Percentiles rank a stretch among this genome's conserved stretches.
Evolutionary conservation across 1,140 invertebrate species (phyloP).

Genomic region (Anastrepha ludens): DNA sequence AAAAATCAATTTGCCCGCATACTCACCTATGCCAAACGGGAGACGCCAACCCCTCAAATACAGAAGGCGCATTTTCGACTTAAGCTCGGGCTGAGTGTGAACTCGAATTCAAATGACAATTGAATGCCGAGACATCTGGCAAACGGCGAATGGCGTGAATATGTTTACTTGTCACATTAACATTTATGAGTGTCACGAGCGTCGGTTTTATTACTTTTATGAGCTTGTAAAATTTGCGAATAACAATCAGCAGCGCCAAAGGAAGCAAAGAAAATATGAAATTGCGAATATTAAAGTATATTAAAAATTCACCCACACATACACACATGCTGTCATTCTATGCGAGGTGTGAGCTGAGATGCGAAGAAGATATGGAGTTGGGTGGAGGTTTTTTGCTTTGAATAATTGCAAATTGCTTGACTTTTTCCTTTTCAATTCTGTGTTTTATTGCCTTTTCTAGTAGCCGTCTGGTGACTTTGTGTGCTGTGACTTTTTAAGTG

Average conservation of each 20-base stretch:
- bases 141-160: not conserved
- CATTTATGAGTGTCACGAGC: constrained; percentile 59
- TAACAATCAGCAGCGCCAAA: not conserved
- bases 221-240: constrained; percentile 47
- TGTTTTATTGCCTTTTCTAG: constrained; percentile 45
- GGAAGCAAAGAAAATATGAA: constrained; percentile 19
- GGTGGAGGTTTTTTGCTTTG: not conserved
- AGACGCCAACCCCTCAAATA: not conserved
- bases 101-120: not conserved
- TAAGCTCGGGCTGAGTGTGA: not conserved
- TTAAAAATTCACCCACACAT: constrained; percentile 15
- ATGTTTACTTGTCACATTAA: constrained; percentile 58
- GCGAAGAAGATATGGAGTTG: not conserved
- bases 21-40: not conserved
- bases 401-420: constrained; percentile 50
- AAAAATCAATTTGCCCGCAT: not conserved
- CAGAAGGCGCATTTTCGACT: not conserved
- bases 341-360: not conserved
- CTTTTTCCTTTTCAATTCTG: constrained; percentile 48
- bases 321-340: not conserved
- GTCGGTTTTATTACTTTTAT: constrained; percentile 59
- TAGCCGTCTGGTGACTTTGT: constrained; percentile 9
- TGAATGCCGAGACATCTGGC: constrained; percentile 28
- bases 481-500: not conserved
- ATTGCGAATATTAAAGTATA: constrained; percentile 52